Evolutionary conservation across 2,888 invertebrate species (phyloP).

Genomic region (Platycnemis pennipes): DNA sequence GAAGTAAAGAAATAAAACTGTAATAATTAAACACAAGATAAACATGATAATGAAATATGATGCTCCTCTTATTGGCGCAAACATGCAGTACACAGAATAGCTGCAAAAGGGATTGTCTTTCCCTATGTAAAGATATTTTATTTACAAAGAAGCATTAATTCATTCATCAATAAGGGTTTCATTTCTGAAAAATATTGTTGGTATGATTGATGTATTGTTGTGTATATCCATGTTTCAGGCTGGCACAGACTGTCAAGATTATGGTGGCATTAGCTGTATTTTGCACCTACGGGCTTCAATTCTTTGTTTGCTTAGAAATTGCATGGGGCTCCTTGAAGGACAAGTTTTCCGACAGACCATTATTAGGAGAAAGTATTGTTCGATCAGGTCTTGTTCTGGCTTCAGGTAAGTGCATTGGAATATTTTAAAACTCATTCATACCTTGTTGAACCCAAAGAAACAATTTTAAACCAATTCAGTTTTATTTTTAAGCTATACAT

Average conservation of each 20-base stretch:
- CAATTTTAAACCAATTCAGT: no score
- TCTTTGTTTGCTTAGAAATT: conserved; percentile 97
- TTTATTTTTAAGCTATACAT: no score
- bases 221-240: conserved; percentile 82
- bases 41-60: no score
- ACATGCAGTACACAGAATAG: neutral
- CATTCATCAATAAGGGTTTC: no score
- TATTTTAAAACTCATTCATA: no score
- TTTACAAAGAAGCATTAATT: no score
- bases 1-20: no score
- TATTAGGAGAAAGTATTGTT: conserved; percentile 88
- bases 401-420: conserved; percentile 79
- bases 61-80: no score
- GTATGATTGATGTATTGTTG: neutral
- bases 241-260: conserved; percentile 92
- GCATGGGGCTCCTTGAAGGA: conserved; percentile 92
- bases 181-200: neutral
- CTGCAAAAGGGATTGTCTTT: no score
- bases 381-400: conserved; percentile 80
- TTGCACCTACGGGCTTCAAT: conserved; percentile 97
- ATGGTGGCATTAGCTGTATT: conserved; percentile 94
- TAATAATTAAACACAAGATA: no score
- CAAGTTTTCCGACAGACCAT: conserved; percentile 84
- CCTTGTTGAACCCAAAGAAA: no score
- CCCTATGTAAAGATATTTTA: no score